A percentile compares a stretch with the other conserved stretches of the same genome.
These are phyloP conservation scores for Acipenser oxyrinchus DNA, from an alignment of 2,797 vertebrate genomes.

Conservation along the genomic window DNA sequence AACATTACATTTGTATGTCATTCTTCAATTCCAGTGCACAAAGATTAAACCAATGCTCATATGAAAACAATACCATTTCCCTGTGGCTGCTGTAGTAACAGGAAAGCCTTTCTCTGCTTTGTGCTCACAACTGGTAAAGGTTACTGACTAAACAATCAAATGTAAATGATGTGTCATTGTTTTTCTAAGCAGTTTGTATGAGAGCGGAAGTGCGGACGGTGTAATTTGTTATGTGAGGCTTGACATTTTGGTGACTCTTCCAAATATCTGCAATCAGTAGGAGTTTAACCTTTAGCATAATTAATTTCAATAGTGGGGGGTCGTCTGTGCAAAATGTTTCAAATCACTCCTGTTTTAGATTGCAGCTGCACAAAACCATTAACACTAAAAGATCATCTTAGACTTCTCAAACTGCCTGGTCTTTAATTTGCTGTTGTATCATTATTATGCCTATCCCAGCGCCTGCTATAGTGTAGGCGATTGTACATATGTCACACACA, in stretches of 20 bases:
- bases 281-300: slow-evolving; percentile 21
- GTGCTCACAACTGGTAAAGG: neutral
- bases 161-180: neutral
- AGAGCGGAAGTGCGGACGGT: slow-evolving; percentile 4
- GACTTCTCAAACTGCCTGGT: no score
- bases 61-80: no score
- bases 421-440: no score
- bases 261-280: slow-evolving; percentile 10
- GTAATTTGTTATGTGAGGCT: slow-evolving; percentile 14
- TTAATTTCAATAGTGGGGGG: slow-evolving; percentile 17
- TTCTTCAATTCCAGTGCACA: no score
- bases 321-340: neutral
- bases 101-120: neutral
- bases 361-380: neutral
- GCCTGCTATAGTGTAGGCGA: no score
- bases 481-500: no score
- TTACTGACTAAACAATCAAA: neutral
- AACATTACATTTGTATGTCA: no score
- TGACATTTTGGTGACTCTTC: slow-evolving; percentile 14
- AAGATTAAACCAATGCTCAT: no score
- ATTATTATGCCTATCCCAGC: no score
- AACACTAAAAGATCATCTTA: neutral
- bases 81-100: neutral
- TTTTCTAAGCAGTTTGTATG: neutral
- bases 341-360: neutral